These are phyloP conservation scores for Gonocerus acuteangulatus DNA, from an alignment of 2,888 invertebrate species.

Conservation along the genomic window DNA sequence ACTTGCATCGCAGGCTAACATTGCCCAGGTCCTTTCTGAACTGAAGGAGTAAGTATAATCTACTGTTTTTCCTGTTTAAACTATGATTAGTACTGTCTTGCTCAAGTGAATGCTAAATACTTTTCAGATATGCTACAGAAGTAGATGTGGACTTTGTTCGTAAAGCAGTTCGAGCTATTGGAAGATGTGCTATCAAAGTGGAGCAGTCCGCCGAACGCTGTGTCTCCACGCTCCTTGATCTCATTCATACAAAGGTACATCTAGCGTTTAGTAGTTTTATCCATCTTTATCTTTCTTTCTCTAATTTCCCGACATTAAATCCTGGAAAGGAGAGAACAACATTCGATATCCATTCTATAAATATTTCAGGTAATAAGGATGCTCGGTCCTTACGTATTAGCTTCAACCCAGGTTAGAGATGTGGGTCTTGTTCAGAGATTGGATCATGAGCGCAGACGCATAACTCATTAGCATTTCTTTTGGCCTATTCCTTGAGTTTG, in stretches of 20 bases:
- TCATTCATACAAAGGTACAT: slow-evolving; percentile 96
- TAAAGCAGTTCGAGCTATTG: slow-evolving; percentile 97
- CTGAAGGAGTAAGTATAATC: slow-evolving; percentile 67
- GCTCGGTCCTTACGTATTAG: too few relatives aligned
- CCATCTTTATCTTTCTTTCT: too few relatives aligned
- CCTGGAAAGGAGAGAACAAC: too few relatives aligned
- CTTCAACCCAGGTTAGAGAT: too few relatives aligned
- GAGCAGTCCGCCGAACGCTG: slow-evolving; percentile 98
- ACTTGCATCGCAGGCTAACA: slow-evolving; percentile 93
- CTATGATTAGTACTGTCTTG: background rate
- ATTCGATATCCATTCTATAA: too few relatives aligned
- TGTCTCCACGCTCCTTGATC: slow-evolving; percentile 91
- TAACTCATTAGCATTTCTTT: too few relatives aligned
- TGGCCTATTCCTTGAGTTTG: too few relatives aligned
- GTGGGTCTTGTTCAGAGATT: too few relatives aligned
- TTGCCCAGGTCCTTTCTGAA: slow-evolving; percentile 95
- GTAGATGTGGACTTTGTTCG: slow-evolving; percentile 99
- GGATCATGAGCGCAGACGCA: too few relatives aligned
- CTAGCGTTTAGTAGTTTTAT: background rate
- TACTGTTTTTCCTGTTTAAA: background rate
- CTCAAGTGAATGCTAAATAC: background rate
- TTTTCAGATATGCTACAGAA: slow-evolving; percentile 89
- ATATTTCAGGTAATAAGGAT: too few relatives aligned
- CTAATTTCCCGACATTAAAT: too few relatives aligned
- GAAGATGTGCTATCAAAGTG: slow-evolving; percentile 95